Percentiles rank a stretch among this genome's conserved stretches.
phyloP scores from a whole-genome alignment of 1,140 invertebrate species.

The Drosophila tropicalis region DNA sequence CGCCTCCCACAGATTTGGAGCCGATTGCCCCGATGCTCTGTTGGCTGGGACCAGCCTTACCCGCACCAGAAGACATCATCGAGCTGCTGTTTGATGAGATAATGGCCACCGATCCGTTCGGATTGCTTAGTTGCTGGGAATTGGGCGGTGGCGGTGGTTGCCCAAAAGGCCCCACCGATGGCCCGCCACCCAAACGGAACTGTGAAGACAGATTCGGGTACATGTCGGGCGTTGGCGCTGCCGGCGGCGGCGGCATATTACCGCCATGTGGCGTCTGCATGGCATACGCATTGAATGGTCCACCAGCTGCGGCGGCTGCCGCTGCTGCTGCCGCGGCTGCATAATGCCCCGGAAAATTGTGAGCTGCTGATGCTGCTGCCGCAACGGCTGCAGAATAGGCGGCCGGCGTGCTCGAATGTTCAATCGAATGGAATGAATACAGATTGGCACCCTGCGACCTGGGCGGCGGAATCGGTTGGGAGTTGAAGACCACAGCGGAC shows the following conservation, averaged over 20 bases:
- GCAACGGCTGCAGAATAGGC: constrained; percentile 64
- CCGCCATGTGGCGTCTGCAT: constrained; percentile 83
- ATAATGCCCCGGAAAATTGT: constrained; percentile 85
- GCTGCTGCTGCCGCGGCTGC: constrained; percentile 60
- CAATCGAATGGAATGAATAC: constrained; percentile 87
- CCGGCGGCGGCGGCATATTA: constrained; percentile 85
- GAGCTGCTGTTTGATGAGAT: constrained; percentile 93
- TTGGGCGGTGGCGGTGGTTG: constrained; percentile 84
- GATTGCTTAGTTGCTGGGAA: constrained; percentile 90
- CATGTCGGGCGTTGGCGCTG: constrained; percentile 89
- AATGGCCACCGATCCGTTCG: constrained; percentile 88
- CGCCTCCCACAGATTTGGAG: constrained; percentile 85
- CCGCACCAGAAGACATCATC: constrained; percentile 92
- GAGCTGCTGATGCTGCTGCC: constrained; percentile 76
- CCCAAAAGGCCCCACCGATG: constrained; percentile 85
- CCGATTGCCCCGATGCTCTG: constrained; percentile 93
- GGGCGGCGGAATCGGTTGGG: constrained; percentile 88
- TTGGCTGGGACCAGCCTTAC: constrained; percentile 89
- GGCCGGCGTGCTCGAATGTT: constrained; percentile 80
- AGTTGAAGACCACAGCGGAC: constrained; percentile 87
- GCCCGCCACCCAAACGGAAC: constrained; percentile 89
- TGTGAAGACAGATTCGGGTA: constrained; percentile 91
- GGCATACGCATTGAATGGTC: constrained; percentile 86
- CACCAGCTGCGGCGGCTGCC: constrained; percentile 83
- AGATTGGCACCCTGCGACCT: constrained; percentile 89